These are phyloP conservation scores for Pseudochromis fuscus DNA, from an alignment of 2,797 vertebrate genomes.

Conservation along the genomic window DNA sequence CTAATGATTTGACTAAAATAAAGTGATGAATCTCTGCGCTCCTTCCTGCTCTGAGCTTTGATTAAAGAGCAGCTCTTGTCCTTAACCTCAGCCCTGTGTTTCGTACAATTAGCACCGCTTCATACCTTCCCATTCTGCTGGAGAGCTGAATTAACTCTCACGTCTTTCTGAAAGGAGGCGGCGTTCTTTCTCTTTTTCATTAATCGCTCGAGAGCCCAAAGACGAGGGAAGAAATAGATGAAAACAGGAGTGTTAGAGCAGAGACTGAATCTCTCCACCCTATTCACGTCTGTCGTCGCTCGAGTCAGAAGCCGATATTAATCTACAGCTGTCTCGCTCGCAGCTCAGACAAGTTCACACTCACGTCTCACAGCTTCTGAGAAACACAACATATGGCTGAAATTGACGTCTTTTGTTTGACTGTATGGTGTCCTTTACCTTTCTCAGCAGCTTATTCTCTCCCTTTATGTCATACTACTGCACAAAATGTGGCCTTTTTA, in stretches of 20 bases:
- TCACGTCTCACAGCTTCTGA: constrained; percentile 45
- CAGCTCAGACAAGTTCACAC: constrained; percentile 57
- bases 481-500: too few species aligned
- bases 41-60: constrained; percentile 27
- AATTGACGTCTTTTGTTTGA: constrained; percentile 45
- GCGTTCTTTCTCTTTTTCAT: constrained; percentile 46
- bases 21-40: constrained; percentile 23
- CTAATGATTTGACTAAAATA: constrained; percentile 12
- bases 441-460: background rate
- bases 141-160: constrained; percentile 39
- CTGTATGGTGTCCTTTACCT: background rate
- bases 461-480: too few species aligned
- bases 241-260: constrained; percentile 12
- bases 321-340: constrained; percentile 80
- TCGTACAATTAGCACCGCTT: constrained; percentile 41
- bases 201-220: constrained; percentile 17
- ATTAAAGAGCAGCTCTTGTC: constrained; percentile 53
- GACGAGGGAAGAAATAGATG: background rate
- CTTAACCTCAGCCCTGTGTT: constrained; percentile 52
- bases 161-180: constrained; percentile 40
- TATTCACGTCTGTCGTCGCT: constrained; percentile 73
- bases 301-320: constrained; percentile 74
- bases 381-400: constrained; percentile 66
- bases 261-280: constrained; percentile 66
- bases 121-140: constrained; percentile 18